Percentiles rank a stretch among this genome's conserved stretches.
phyloP scores from a whole-genome alignment of 2,888 invertebrate genomes.

The Stenodera caucasica region DNA sequence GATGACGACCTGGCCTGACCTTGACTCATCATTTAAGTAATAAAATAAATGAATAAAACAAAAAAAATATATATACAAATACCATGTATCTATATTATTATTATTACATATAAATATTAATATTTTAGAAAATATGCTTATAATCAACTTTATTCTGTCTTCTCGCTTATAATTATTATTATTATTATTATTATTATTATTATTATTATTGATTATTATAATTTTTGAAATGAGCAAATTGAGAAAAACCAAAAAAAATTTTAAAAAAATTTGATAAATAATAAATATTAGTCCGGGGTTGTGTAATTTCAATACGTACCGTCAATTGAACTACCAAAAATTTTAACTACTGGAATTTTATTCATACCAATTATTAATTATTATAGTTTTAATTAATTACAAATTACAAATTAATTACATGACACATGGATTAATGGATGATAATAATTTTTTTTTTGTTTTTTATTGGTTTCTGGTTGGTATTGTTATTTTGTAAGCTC shows the following conservation, averaged over 20 bases:
- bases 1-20: slow-evolving; percentile 57
- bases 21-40: slow-evolving; percentile 51
- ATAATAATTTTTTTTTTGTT: slow-evolving; percentile 40
- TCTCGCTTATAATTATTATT: slow-evolving; percentile 44
- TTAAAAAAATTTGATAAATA: slow-evolving; percentile 38
- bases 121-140: slow-evolving; percentile 52
- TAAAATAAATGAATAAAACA: not conserved
- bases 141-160: slow-evolving; percentile 52
- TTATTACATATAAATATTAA: slow-evolving; percentile 48
- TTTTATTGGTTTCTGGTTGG: slow-evolving; percentile 43
- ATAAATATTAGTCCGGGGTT: slow-evolving; percentile 53
- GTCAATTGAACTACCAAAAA: slow-evolving; percentile 36
- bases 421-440: slow-evolving; percentile 48
- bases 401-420: slow-evolving; percentile 41
- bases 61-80: slow-evolving; percentile 41
- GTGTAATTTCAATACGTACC: slow-evolving; percentile 51
- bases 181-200: too few species aligned
- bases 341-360: too few species aligned
- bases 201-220: slow-evolving; percentile 24
- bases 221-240: slow-evolving; percentile 46
- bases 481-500: slow-evolving; percentile 37
- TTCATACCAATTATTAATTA: slow-evolving; percentile 9
- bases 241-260: slow-evolving; percentile 52
- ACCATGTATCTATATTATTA: slow-evolving; percentile 54
- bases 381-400: slow-evolving; percentile 13